Percentiles rank a stretch among this genome's conserved stretches.
Conservation (phyloP, 2,113 vertebrate species). For the Charadrius vociferus region DNA sequence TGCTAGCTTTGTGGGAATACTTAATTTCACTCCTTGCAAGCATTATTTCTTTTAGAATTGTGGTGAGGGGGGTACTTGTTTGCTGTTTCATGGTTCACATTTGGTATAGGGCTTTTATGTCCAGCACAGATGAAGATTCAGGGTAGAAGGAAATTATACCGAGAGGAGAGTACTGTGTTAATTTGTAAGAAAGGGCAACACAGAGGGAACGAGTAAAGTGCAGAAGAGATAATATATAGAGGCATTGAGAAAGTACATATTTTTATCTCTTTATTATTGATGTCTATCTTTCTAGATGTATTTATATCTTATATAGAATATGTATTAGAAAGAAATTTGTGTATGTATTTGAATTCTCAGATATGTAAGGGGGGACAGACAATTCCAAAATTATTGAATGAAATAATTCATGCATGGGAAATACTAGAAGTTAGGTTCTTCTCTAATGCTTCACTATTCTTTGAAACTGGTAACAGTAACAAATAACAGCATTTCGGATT, state of each 20-base stretch:
- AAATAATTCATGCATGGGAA: background rate
- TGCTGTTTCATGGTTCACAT: rapidly evolving
- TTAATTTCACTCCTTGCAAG: background rate
- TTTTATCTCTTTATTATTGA: background rate
- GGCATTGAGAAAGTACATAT: background rate
- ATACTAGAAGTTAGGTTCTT: background rate
- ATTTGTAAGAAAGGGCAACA: background rate
- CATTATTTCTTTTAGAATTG: background rate
- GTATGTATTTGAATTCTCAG: background rate
- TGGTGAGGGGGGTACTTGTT: background rate
- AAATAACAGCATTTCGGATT: background rate
- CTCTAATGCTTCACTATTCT: background rate
- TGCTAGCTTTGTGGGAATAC: background rate
- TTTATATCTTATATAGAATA: background rate
- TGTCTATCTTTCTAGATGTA: background rate
- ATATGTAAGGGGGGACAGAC: background rate
- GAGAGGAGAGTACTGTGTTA: background rate
- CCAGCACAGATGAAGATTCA: background rate
- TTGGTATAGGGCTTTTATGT: background rate
- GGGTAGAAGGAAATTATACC: background rate
- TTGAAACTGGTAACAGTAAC: background rate
- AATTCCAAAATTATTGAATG: background rate
- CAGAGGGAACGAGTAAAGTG: background rate
- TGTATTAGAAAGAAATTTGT: background rate
- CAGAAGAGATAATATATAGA: background rate